phyloP scores from a whole-genome alignment of 1,140 invertebrate species.

The Nymphalis io region DNA sequence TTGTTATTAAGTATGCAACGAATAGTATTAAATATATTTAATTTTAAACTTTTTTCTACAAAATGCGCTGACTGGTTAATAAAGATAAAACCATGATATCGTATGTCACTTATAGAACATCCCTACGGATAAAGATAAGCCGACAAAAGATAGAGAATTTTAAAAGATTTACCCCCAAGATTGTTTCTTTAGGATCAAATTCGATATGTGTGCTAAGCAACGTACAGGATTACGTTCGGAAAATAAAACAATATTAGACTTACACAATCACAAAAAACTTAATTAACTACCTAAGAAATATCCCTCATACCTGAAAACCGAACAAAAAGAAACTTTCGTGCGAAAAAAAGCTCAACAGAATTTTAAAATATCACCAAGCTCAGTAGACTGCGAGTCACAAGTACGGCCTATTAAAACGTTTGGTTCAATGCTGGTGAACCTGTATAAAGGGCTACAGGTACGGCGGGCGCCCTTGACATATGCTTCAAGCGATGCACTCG shows the following conservation, averaged over 20 bases:
- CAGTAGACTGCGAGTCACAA: conserved; percentile 35
- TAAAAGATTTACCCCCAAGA: conserved; percentile 49
- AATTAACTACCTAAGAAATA: conserved; percentile 2
- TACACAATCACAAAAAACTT: background rate
- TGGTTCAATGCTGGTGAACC: conserved; percentile 37
- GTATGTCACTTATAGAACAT: conserved; percentile 51
- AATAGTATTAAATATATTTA: too few relatives aligned
- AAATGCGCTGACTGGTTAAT: conserved; percentile 21
- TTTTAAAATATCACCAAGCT: conserved; percentile 30
- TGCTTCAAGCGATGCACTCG: conserved; percentile 45
- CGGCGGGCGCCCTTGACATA: conserved; percentile 65
- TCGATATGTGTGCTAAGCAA: conserved; percentile 17
- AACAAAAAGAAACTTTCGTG: conserved; percentile 4
- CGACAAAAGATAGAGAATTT: conserved; percentile 46
- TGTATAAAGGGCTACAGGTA: conserved; percentile 42
- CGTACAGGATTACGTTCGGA: too few relatives aligned
- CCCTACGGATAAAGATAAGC: conserved; percentile 56
- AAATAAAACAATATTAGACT: too few relatives aligned
- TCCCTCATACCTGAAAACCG: background rate
- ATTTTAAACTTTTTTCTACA: background rate
- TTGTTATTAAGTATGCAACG: too few relatives aligned
- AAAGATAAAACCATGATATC: conserved; percentile 29
- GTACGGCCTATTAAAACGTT: conserved; percentile 38
- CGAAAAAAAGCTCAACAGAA: conserved; percentile 15
- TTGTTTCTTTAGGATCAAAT: conserved; percentile 50